These are phyloP conservation scores for Anagyrus pseudococci DNA, from an alignment of 2,888 invertebrate species.

Conservation along the genomic window DNA sequence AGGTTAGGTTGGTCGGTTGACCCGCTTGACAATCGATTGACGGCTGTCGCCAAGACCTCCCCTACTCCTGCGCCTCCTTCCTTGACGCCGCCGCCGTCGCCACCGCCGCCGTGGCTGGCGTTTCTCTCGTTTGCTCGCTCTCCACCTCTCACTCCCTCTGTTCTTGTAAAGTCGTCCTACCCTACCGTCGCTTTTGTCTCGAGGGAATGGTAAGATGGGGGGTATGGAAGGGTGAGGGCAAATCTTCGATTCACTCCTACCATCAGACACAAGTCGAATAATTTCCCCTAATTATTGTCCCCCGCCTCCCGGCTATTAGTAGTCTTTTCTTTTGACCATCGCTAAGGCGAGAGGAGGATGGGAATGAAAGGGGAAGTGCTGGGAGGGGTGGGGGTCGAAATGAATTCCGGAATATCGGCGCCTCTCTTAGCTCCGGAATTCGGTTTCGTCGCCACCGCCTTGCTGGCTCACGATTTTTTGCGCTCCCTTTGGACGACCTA, in stretches of 20 bases:
- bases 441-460: background rate
- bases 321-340: background rate
- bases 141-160: slow-evolving; percentile 34
- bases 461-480: background rate
- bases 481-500: too few species aligned
- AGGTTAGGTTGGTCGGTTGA: slow-evolving; percentile 60
- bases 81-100: too few species aligned
- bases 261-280: slow-evolving; percentile 45
- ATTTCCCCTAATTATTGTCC: slow-evolving; percentile 45
- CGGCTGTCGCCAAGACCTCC: slow-evolving; percentile 62
- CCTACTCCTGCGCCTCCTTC: slow-evolving; percentile 48
- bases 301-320: background rate
- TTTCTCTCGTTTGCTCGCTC: slow-evolving; percentile 23
- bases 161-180: slow-evolving; percentile 29
- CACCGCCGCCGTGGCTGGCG: slow-evolving; percentile 26
- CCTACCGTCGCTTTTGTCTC: slow-evolving; percentile 19
- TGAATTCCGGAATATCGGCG: slow-evolving; percentile 20
- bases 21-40: slow-evolving; percentile 64
- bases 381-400: background rate
- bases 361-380: too few species aligned
- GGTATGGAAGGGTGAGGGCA: too few species aligned
- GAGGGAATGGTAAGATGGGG: too few species aligned
- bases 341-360: background rate
- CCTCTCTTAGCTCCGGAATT: background rate
- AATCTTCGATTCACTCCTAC: slow-evolving; percentile 45